These are phyloP conservation scores for Taeniopygia guttata DNA, from an alignment of 2,797 vertebrate genomes.

Conservation along the genomic window DNA sequence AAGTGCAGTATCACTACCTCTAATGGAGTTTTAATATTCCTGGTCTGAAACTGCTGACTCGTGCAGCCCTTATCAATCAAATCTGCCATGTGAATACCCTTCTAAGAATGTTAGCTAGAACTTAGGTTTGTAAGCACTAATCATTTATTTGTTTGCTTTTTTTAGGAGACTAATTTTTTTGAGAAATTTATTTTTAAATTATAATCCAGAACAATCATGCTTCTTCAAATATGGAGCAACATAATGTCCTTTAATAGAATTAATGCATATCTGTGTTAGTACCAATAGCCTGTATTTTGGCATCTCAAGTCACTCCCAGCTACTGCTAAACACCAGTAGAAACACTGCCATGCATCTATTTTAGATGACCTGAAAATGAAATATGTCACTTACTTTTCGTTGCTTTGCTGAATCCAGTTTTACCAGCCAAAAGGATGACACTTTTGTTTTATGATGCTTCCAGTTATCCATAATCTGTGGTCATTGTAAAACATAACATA, in stretches of 20 bases:
- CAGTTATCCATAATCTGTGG: constrained; percentile 94
- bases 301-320: not conserved
- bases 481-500: not conserved
- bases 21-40: not conserved
- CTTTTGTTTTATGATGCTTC: constrained; percentile 97
- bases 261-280: not conserved
- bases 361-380: not conserved
- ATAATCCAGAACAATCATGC: not conserved
- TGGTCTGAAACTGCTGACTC: not conserved
- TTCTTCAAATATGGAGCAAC: not conserved
- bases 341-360: not conserved
- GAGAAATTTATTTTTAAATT: not conserved
- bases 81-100: not conserved
- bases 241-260: not conserved
- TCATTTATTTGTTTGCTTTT: not conserved
- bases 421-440: constrained; percentile 95
- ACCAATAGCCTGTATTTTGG: not conserved
- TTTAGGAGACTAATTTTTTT: not conserved
- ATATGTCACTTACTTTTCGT: constrained; percentile 83
- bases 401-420: constrained; percentile 96
- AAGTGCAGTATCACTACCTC: not conserved
- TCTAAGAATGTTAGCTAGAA: not conserved
- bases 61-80: not conserved
- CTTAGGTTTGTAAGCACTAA: not conserved
- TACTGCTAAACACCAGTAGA: not conserved